A percentile compares a stretch with the other conserved stretches of the same genome.
Conservation (phyloP, 2,888 invertebrate genomes). For the Parelbella ahira region DNA sequence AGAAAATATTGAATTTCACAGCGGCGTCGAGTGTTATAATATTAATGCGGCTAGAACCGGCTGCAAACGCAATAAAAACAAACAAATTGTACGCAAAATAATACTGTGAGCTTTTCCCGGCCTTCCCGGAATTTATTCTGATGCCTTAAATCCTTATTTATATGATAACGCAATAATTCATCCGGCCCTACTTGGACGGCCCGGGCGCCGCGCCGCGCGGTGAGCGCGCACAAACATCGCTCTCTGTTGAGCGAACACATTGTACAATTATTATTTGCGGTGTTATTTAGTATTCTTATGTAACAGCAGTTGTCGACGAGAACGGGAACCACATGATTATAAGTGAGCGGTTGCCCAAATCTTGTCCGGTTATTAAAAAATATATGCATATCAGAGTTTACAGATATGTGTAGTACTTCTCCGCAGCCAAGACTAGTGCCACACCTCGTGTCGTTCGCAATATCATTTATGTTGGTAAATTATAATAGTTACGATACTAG, state of each 20-base stretch:
- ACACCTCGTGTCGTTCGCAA: too few species aligned
- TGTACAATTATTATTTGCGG: too few species aligned
- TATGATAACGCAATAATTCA: slow-evolving; percentile 70
- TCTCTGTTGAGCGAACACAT: slow-evolving; percentile 7
- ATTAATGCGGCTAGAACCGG: slow-evolving; percentile 42
- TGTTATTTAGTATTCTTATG: too few species aligned
- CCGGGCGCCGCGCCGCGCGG: slow-evolving; percentile 24
- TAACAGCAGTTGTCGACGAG: too few species aligned
- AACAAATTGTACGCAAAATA: slow-evolving; percentile 71
- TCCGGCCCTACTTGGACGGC: slow-evolving; percentile 36
- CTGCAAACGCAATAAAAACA: slow-evolving; percentile 57
- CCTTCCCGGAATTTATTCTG: slow-evolving; percentile 56
- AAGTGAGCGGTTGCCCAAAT: too few species aligned
- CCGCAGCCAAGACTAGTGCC: too few species aligned
- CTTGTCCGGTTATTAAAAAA: too few species aligned
- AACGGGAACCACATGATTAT: too few species aligned
- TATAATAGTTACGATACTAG: too few species aligned
- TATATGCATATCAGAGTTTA: too few species aligned
- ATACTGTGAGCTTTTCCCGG: slow-evolving; percentile 49
- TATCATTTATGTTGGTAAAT: too few species aligned
- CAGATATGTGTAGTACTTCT: too few species aligned
- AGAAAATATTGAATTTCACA: slow-evolving; percentile 36
- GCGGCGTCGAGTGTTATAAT: slow-evolving; percentile 33
- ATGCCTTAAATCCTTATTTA: slow-evolving; percentile 74
- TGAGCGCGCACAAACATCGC: slow-evolving; percentile 13